Percentiles rank a stretch among this genome's conserved stretches.
These are phyloP conservation scores for Oenanthe oenanthe DNA, from an alignment of 2,113 vertebrate species.

Conservation along the genomic window DNA sequence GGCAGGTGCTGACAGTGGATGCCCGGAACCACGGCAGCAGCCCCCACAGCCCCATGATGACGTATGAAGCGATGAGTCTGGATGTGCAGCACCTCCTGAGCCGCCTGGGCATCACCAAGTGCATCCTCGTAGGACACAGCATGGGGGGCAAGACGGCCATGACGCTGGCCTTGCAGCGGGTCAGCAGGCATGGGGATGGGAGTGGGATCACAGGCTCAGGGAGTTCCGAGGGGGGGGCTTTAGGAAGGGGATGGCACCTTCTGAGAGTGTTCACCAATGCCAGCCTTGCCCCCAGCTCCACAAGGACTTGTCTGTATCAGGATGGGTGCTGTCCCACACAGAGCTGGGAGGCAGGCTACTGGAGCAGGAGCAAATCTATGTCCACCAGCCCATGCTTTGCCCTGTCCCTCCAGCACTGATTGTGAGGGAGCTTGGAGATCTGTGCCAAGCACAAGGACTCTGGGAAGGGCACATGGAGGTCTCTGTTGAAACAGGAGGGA, in stretches of 20 bases:
- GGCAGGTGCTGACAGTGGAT: conserved; percentile 92
- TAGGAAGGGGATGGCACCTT: neutral
- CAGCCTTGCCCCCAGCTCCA: neutral
- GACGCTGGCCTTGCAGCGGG: conserved; percentile 85
- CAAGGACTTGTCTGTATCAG: neutral
- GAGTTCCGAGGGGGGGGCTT: neutral
- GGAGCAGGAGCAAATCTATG: neutral
- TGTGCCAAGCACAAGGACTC: accelerated
- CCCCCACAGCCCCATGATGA: conserved; percentile 83
- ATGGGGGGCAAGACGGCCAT: conserved; percentile 99
- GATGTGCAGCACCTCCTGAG: conserved; percentile 86
- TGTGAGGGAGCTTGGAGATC: neutral
- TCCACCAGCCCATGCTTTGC: neutral
- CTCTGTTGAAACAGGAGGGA: neutral
- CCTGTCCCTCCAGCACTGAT: accelerated
- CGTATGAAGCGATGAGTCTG: conserved; percentile 86
- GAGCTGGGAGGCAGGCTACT: neutral
- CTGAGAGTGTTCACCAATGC: accelerated
- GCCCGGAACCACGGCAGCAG: conserved; percentile 94
- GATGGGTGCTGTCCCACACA: neutral
- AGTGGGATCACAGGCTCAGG: no score
- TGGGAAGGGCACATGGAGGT: neutral
- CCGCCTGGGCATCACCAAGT: conserved; percentile 82
- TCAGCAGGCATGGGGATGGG: neutral
- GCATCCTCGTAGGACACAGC: conserved; percentile 92